A percentile compares a stretch with the other conserved stretches of the same genome.
phyloP scores from a whole-genome alignment of 2,888 invertebrate genomes.

The Drosophila lacicola region DNA sequence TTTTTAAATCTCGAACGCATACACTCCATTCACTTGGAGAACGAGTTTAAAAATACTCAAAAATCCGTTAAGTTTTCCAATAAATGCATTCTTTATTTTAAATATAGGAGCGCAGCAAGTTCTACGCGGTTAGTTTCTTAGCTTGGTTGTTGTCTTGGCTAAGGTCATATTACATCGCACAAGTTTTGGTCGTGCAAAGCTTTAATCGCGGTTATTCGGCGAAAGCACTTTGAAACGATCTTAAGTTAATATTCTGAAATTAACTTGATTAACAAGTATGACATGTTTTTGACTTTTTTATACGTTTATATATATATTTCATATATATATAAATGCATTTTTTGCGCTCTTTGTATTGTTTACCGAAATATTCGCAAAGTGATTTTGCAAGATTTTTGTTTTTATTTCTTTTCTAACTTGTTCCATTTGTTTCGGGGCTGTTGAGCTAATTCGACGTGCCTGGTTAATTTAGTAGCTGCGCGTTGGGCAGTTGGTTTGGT shows the following conservation, averaged over 20 bases:
- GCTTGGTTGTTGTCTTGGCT: not conserved
- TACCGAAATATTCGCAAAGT: not conserved
- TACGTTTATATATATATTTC: not conserved
- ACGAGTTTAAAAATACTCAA: too few species aligned
- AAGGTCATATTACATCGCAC: not conserved
- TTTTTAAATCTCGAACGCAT: too few species aligned
- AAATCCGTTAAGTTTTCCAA: too few species aligned
- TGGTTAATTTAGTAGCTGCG: constrained; percentile 61
- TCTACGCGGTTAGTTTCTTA: too few species aligned
- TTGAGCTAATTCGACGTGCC: constrained; percentile 48
- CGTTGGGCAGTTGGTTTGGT: constrained; percentile 47
- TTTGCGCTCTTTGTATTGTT: not conserved
- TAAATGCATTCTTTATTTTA: too few species aligned
- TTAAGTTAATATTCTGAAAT: not conserved
- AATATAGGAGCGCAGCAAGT: too few species aligned
- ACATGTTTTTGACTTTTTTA: not conserved
- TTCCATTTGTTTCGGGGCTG: constrained; percentile 25
- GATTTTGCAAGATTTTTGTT: constrained; percentile 16
- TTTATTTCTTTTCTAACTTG: not conserved
- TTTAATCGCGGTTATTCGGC: not conserved
- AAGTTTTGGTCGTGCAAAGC: not conserved
- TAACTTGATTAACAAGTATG: constrained; percentile 16
- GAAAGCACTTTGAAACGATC: constrained; percentile 3
- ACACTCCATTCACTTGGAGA: too few species aligned
- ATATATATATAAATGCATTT: not conserved